Percentiles rank a stretch among this genome's conserved stretches.
phyloP scores from a whole-genome alignment of 2,888 invertebrate genomes.

The Orthonevra nobilis region DNA sequence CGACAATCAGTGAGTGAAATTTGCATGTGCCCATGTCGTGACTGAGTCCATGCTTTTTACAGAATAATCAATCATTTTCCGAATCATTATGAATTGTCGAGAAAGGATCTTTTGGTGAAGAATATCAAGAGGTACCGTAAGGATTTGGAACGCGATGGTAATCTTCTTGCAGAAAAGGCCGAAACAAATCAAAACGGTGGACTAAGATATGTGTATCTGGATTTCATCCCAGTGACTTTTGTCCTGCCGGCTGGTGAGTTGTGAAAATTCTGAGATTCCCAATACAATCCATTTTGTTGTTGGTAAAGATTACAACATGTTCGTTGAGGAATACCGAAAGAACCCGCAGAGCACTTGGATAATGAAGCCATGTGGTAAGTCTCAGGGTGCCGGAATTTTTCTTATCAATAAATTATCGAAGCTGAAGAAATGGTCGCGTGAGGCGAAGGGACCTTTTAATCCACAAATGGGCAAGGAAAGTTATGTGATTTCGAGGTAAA shows the following conservation, averaged over 20 bases:
- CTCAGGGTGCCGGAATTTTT: conserved; percentile 96
- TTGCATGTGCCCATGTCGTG: background rate
- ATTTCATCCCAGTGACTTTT: conserved; percentile 96
- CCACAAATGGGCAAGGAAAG: conserved; percentile 92
- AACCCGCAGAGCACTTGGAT: conserved; percentile 98
- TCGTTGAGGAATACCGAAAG: conserved; percentile 97
- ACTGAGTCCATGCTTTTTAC: too few species aligned
- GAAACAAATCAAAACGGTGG: conserved; percentile 82
- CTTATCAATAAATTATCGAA: conserved; percentile 97
- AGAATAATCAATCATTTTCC: conserved; percentile 97
- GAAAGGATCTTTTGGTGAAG: conserved; percentile 97
- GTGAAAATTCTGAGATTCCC: too few species aligned
- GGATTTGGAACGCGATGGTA: conserved; percentile 95
- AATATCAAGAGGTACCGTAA: conserved; percentile 96
- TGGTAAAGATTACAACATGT: conserved; percentile 94
- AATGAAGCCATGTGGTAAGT: conserved; percentile 98
- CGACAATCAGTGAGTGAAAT: conserved; percentile 88
- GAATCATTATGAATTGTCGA: conserved; percentile 95
- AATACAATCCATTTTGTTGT: background rate
- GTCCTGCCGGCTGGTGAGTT: conserved; percentile 88
- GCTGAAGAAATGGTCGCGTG: conserved; percentile 93
- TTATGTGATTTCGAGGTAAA: conserved; percentile 94
- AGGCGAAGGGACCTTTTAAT: conserved; percentile 91
- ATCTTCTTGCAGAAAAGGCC: conserved; percentile 89
- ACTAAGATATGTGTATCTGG: conserved; percentile 89